phyloP scores from a whole-genome alignment of 2,797 vertebrate genomes.

The Intellagama lesueurii region DNA sequence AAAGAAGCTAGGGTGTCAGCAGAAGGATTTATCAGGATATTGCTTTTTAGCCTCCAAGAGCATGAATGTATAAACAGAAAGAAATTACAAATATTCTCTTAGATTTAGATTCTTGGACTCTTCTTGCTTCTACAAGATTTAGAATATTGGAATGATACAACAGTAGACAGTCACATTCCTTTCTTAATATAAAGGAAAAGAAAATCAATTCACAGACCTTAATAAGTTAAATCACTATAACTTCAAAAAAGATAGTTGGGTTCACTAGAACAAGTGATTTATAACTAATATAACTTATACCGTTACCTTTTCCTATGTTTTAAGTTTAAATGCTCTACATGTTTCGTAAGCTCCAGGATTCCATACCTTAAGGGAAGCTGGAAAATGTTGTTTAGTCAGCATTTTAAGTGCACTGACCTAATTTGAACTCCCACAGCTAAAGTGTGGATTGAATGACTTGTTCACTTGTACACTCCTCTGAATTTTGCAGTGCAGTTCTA shows the following conservation, averaged over 20 bases:
- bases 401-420: neutral
- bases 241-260: neutral
- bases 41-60: slow-evolving; percentile 24
- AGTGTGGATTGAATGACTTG: neutral
- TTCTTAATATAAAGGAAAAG: neutral
- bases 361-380: neutral
- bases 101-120: neutral
- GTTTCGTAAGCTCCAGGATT: neutral
- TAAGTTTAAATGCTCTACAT: neutral
- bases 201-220: neutral
- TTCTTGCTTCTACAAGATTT: neutral
- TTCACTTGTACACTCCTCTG: neutral
- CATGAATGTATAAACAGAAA: slow-evolving; percentile 13
- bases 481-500: slow-evolving; percentile 3
- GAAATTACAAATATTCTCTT: neutral
- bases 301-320: neutral
- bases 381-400: neutral
- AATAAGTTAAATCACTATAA: neutral
- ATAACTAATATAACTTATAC: neutral
- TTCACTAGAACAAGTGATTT: neutral
- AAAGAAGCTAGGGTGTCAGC: neutral
- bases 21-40: slow-evolving; percentile 13
- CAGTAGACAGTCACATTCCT: neutral
- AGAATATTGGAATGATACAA: neutral
- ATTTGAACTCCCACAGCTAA: neutral